A percentile compares a stretch with the other conserved stretches of the same genome.
phyloP scores from a whole-genome alignment of 2,888 invertebrate species.

The Dryomyza anilis region DNA sequence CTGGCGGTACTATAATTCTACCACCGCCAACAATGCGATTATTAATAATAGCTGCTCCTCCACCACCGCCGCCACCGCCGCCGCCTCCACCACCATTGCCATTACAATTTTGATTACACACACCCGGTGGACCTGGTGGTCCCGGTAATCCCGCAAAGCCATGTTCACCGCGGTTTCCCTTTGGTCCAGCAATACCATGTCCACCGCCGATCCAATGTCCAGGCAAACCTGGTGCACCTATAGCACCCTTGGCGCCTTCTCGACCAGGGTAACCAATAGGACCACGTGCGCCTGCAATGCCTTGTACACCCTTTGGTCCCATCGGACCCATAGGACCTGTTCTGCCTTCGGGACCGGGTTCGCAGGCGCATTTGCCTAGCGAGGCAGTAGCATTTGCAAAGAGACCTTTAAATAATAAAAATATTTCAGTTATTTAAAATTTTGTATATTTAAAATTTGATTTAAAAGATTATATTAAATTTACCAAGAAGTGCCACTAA shows the following conservation, averaged over 20 bases:
- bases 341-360: background rate
- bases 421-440: too few relatives aligned
- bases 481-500: background rate
- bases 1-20: background rate
- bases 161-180: background rate
- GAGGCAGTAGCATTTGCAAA: background rate
- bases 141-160: background rate
- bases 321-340: background rate
- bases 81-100: background rate
- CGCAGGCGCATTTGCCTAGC: background rate
- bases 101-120: background rate
- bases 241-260: background rate
- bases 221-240: background rate
- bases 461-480: background rate
- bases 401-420: background rate
- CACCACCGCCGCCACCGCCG: background rate
- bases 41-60: background rate
- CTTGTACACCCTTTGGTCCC: conserved; percentile 13
- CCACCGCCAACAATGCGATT: background rate
- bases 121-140: background rate
- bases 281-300: conserved; percentile 6
- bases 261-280: conserved; percentile 1
- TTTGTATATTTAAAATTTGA: background rate
- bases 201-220: background rate
- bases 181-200: background rate